Percentiles rank a stretch among this genome's conserved stretches.
These are phyloP conservation scores for Lepidostoma basale DNA, from an alignment of 1,140 invertebrate genomes.

Conservation along the genomic window DNA sequence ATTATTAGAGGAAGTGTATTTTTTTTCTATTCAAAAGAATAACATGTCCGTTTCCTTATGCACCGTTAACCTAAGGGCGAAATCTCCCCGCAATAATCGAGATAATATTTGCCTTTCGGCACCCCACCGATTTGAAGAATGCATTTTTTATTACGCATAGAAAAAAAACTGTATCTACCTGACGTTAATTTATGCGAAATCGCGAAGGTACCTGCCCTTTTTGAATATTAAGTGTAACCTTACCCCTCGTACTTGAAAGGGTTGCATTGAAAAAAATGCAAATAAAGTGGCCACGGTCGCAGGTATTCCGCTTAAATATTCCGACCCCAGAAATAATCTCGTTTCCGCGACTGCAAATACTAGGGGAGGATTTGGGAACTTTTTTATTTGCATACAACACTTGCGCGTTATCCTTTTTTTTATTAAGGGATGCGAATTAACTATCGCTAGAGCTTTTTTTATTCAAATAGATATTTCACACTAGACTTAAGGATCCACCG, in stretches of 20 bases:
- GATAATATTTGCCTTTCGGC: slow-evolving; percentile 41
- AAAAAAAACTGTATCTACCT: slow-evolving; percentile 59
- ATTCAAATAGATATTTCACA: slow-evolving; percentile 45
- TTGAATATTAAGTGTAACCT: slow-evolving; percentile 64
- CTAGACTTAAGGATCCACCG: slow-evolving; percentile 44
- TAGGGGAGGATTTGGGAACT: slow-evolving; percentile 25
- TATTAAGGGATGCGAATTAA: slow-evolving; percentile 41
- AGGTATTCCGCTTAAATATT: slow-evolving; percentile 33
- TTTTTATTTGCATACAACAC: slow-evolving; percentile 46
- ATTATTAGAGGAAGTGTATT: slow-evolving; percentile 34
- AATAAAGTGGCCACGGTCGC: slow-evolving; percentile 38
- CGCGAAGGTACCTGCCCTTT: slow-evolving; percentile 63
- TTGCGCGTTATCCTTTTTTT: slow-evolving; percentile 38
- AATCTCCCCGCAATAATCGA: slow-evolving; percentile 33
- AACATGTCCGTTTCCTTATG: slow-evolving; percentile 49
- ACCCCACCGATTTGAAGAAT: slow-evolving; percentile 35
- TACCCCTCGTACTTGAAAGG: slow-evolving; percentile 62
- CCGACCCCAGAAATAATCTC: slow-evolving; percentile 31
- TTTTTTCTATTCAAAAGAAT: slow-evolving; percentile 29
- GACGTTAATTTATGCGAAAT: slow-evolving; percentile 65
- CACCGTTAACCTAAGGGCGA: slow-evolving; percentile 47
- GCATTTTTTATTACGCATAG: slow-evolving; percentile 35
- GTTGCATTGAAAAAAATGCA: slow-evolving; percentile 57
- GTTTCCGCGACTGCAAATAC: slow-evolving; percentile 7
- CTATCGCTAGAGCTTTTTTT: slow-evolving; percentile 41